Conservation (phyloP, 2,888 invertebrate genomes). For the Pristionchus maxplancki region DNA sequence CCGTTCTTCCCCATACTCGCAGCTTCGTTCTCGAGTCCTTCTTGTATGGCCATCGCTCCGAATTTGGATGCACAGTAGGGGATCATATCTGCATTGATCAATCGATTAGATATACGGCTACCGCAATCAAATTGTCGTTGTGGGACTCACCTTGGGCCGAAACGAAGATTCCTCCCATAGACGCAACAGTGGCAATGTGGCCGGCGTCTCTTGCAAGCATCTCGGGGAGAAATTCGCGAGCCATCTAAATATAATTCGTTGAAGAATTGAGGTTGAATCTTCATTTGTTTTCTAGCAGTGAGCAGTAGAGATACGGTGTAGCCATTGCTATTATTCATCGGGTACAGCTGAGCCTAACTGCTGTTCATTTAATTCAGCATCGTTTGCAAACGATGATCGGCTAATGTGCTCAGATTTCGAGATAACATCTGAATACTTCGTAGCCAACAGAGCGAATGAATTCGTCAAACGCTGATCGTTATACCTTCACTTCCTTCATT, state of each 20-base stretch:
- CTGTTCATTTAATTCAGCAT: too few relatives aligned
- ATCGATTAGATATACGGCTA: not conserved
- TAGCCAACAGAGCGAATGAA: too few relatives aligned
- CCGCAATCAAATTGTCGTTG: conserved; percentile 11
- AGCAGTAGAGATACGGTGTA: not conserved
- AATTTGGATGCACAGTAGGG: conserved; percentile 48
- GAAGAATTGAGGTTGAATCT: not conserved
- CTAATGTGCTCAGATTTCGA: too few relatives aligned
- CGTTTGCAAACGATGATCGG: too few relatives aligned
- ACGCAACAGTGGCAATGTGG: conserved; percentile 42
- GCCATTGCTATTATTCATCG: not conserved
- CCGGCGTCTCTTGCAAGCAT: conserved; percentile 24
- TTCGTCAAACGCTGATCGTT: not conserved
- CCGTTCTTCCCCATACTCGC: conserved; percentile 41
- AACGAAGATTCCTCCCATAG: conserved; percentile 31
- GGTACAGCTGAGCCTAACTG: not conserved
- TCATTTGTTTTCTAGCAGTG: too few relatives aligned
- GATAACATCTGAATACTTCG: too few relatives aligned
- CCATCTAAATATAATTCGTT: conserved; percentile 28
- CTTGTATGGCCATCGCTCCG: conserved; percentile 33
- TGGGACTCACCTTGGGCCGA: conserved; percentile 41
- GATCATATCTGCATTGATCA: conserved; percentile 30
- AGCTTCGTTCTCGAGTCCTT: conserved; percentile 47
- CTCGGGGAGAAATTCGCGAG: conserved; percentile 36
- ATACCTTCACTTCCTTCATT: not conserved